phyloP scores from a whole-genome alignment of 2,888 invertebrate species.

The Troglohyphantes excavatus region DNA sequence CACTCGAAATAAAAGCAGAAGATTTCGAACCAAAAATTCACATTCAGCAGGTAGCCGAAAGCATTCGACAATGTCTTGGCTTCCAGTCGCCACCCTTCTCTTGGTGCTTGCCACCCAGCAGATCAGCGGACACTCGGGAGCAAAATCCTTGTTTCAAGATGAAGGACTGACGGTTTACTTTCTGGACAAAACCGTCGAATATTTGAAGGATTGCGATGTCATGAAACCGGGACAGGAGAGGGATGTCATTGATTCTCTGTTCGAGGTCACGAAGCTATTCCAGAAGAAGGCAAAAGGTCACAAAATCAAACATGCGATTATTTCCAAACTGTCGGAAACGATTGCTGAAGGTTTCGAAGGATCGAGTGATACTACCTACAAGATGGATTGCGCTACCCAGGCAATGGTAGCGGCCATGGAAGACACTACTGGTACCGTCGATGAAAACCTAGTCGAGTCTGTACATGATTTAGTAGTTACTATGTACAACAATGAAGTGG shows the following conservation, averaged over 20 bases:
- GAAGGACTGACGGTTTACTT: slow-evolving; percentile 21
- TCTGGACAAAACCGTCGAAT: background rate
- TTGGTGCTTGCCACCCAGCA: background rate
- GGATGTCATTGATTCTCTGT: slow-evolving; percentile 7
- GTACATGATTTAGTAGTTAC: slow-evolving; percentile 49
- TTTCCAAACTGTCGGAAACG: slow-evolving; percentile 32
- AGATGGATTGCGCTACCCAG: slow-evolving; percentile 26
- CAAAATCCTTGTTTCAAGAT: slow-evolving; percentile 45
- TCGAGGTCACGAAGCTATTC: background rate
- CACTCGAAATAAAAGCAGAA: slow-evolving; percentile 14
- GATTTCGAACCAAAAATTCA: background rate
- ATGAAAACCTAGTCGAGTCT: slow-evolving; percentile 44
- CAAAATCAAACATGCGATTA: slow-evolving; percentile 42
- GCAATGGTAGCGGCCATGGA: slow-evolving; percentile 33
- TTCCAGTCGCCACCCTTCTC: slow-evolving; percentile 35
- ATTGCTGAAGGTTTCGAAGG: slow-evolving; percentile 36
- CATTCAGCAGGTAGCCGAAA: slow-evolving; percentile 35
- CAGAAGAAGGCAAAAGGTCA: slow-evolving; percentile 32
- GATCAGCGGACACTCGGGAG: background rate
- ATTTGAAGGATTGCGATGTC: slow-evolving; percentile 15
- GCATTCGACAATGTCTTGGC: slow-evolving; percentile 60
- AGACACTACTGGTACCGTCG: slow-evolving; percentile 18
- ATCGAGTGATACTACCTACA: slow-evolving; percentile 2
- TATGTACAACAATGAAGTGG: slow-evolving; percentile 62
- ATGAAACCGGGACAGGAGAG: slow-evolving; percentile 17